Evolutionary conservation across 2,888 invertebrate genomes (phyloP).

Genomic region (Trimorus sp.): DNA sequence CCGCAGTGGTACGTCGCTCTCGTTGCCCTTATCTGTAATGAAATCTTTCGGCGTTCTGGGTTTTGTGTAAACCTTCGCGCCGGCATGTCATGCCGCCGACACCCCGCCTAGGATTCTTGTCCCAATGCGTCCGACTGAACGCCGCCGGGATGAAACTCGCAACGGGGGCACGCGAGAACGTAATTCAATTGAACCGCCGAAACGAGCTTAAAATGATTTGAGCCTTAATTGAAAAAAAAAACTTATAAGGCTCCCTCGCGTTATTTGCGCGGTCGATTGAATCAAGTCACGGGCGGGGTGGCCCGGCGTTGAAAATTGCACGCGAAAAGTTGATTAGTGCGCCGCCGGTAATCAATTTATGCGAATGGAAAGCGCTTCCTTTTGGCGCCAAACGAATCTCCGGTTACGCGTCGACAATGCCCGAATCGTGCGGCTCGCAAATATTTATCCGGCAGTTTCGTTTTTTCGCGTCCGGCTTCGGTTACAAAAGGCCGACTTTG

Average conservation of each 20-base stretch:
- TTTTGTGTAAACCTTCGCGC: conserved; percentile 52
- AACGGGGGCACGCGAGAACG: conserved; percentile 54
- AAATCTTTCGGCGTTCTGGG: conserved; percentile 72
- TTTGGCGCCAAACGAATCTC: conserved; percentile 33
- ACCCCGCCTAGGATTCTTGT: conserved; percentile 44
- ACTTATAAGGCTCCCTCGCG: no score
- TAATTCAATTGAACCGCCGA: conserved; percentile 46
- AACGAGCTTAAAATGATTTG: conserved; percentile 41
- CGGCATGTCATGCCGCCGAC: conserved; percentile 31
- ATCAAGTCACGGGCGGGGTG: not conserved
- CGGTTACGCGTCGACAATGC: conserved; percentile 10
- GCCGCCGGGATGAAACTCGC: conserved; percentile 29
- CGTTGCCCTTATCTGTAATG: conserved; percentile 78
- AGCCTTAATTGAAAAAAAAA: conserved; percentile 40
- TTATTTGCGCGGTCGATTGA: not conserved
- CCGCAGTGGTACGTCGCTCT: conserved; percentile 72
- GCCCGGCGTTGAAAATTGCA: not conserved
- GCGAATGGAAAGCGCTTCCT: conserved; percentile 29
- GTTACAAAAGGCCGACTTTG: conserved; percentile 45
- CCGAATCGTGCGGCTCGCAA: conserved; percentile 26
- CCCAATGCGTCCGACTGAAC: conserved; percentile 33
- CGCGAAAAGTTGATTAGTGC: conserved; percentile 20
- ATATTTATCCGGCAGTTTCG: conserved; percentile 34
- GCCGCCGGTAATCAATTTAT: conserved; percentile 10
- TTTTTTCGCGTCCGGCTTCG: conserved; percentile 15